Evolutionary conservation across 2,797 vertebrate species (phyloP).

Genomic region (Bufotes viridis): DNA sequence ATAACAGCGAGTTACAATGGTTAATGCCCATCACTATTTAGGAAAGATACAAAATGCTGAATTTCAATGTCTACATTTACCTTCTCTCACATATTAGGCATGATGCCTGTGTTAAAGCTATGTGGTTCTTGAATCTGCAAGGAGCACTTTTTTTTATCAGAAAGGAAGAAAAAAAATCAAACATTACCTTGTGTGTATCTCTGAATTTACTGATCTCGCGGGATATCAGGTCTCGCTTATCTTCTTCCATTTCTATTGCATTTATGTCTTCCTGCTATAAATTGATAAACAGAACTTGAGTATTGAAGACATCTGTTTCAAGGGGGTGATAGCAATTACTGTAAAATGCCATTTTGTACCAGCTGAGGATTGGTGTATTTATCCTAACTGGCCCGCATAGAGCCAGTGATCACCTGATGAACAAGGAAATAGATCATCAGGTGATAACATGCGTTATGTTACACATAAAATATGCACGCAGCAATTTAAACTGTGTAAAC

Average conservation of each 20-base stretch:
- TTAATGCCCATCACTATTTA: background rate
- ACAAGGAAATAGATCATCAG: too few relatives aligned
- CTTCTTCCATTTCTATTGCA: constrained; percentile 99
- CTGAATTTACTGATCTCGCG: constrained; percentile 99
- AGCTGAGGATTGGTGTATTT: too few relatives aligned
- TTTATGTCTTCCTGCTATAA: constrained; percentile 92
- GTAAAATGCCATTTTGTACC: too few relatives aligned
- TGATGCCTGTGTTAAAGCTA: constrained; percentile 50
- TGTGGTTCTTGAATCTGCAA: constrained; percentile 72
- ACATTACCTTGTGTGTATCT: constrained; percentile 99
- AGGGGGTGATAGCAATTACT: too few relatives aligned
- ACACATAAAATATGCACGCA: too few relatives aligned
- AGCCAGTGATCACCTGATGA: too few relatives aligned
- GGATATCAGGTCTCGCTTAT: constrained; percentile 99
- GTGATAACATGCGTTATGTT: too few relatives aligned
- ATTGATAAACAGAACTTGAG: background rate
- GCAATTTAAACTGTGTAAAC: too few relatives aligned
- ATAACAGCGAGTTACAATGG: constrained; percentile 11
- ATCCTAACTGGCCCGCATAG: too few relatives aligned
- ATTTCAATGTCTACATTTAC: constrained; percentile 30
- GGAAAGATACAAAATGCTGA: constrained; percentile 19
- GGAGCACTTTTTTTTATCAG: constrained; percentile 68
- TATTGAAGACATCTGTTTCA: background rate
- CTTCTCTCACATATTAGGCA: constrained; percentile 34
- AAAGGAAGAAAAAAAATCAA: constrained; percentile 75